phyloP scores from a whole-genome alignment of 2,888 invertebrate genomes.

The Microplitis manilae region DNA sequence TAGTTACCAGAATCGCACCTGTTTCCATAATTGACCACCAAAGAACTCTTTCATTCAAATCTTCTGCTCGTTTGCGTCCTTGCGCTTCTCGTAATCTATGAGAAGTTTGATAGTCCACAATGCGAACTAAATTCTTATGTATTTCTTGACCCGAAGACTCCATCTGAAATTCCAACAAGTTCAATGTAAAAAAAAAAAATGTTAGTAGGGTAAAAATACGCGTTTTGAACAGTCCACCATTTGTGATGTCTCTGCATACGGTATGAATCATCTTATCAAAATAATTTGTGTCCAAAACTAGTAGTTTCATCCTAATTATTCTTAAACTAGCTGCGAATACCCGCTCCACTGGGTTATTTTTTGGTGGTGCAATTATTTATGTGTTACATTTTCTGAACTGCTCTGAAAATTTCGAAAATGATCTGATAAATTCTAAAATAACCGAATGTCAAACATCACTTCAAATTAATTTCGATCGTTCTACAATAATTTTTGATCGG shows the following conservation, averaged over 20 bases:
- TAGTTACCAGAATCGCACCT: constrained; percentile 85
- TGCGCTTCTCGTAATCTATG: constrained; percentile 95
- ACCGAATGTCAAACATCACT: no score
- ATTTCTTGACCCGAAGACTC: constrained; percentile 92
- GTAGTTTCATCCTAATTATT: background rate
- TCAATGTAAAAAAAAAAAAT: constrained; percentile 25
- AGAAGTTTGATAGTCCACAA: constrained; percentile 97
- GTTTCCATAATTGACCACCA: constrained; percentile 96
- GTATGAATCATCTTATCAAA: background rate
- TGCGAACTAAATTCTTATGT: constrained; percentile 89
- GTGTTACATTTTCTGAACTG: no score
- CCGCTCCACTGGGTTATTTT: no score
- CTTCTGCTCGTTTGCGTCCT: constrained; percentile 95
- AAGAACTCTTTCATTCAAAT: constrained; percentile 93
- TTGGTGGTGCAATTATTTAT: no score
- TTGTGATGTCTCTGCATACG: background rate
- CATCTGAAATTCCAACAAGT: constrained; percentile 78
- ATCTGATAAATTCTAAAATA: no score
- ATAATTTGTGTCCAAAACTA: constrained; percentile 11
- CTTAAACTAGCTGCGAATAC: background rate
- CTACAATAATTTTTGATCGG: no score
- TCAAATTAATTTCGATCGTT: no score
- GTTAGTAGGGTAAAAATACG: background rate
- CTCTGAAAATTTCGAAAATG: no score
- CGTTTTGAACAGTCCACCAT: no score